phyloP scores from a whole-genome alignment of 2,113 vertebrate genomes.

The Callipepla squamata region DNA sequence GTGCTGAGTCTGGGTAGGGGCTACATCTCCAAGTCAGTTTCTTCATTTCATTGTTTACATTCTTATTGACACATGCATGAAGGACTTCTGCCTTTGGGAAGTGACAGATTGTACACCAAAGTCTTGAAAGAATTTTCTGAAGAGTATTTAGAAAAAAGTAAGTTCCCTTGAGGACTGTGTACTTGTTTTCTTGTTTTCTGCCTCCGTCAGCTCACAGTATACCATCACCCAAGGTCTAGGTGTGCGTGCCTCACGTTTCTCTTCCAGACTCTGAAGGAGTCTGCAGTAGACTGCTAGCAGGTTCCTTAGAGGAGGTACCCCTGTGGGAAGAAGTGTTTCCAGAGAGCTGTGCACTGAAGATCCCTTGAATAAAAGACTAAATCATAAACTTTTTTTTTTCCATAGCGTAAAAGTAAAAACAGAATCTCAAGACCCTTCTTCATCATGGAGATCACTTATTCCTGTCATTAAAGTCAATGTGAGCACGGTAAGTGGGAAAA shows the following conservation, averaged over 20 bases:
- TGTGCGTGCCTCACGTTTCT: not conserved
- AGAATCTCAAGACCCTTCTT: slow-evolving; percentile 90
- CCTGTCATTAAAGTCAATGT: slow-evolving; percentile 98
- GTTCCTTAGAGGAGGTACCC: not conserved
- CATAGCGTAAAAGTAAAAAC: slow-evolving; percentile 89
- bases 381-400: not conserved
- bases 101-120: not conserved
- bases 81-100: not conserved
- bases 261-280: not conserved
- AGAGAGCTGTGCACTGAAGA: not conserved
- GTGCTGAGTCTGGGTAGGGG: not conserved
- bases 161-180: not conserved
- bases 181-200: not conserved
- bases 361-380: not conserved
- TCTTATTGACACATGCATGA: not conserved
- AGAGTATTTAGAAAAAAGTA: not conserved
- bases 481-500: slow-evolving; percentile 89
- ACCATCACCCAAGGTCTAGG: not conserved
- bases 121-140: not conserved
- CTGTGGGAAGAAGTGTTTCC: not conserved
- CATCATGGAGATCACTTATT: slow-evolving; percentile 97
- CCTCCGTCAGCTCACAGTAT: not conserved
- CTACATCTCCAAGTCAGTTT: not conserved
- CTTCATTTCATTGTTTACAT: not conserved
- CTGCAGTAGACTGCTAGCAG: not conserved